Evolutionary conservation across 2,888 invertebrate species (phyloP).

Genomic region (Siphlonurus alternatus): DNA sequence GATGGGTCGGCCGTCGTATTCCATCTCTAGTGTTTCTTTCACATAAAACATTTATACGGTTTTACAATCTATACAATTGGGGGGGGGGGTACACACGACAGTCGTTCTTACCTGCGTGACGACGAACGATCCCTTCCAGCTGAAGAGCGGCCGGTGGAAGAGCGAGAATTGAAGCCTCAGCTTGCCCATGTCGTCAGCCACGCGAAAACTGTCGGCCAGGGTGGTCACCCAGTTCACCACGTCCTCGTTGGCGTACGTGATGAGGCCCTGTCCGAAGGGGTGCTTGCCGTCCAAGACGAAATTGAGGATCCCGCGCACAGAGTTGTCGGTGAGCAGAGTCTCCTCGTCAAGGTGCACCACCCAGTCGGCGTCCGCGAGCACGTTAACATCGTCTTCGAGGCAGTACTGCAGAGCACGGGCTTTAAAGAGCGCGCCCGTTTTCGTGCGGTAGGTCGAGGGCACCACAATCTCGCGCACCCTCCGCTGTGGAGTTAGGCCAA

Average conservation of each 20-base stretch:
- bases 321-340: conserved; percentile 82
- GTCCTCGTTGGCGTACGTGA: conserved; percentile 91
- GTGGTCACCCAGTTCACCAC: conserved; percentile 96
- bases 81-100: no score
- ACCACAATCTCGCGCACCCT: conserved; percentile 79
- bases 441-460: conserved; percentile 69
- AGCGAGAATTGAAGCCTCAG: conserved; percentile 77
- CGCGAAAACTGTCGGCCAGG: conserved; percentile 85
- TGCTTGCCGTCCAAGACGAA: conserved; percentile 89
- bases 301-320: conserved; percentile 77
- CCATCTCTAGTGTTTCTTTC: no score
- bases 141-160: conserved; percentile 89
- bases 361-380: conserved; percentile 75
- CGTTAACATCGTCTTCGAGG: conserved; percentile 76
- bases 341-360: conserved; percentile 97
- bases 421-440: conserved; percentile 84
- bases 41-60: no score
- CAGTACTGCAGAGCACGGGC: conserved; percentile 91
- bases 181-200: conserved; percentile 97
- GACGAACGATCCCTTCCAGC: conserved; percentile 97
- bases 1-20: no score
- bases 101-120: conserved; percentile 79
- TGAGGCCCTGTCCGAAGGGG: conserved; percentile 89
- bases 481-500: conserved; percentile 53
- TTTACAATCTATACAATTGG: no score